A percentile compares a stretch with the other conserved stretches of the same genome.
Evolutionary conservation across 2,113 vertebrate genomes (phyloP).

Genomic region (Cettia cetti): DNA sequence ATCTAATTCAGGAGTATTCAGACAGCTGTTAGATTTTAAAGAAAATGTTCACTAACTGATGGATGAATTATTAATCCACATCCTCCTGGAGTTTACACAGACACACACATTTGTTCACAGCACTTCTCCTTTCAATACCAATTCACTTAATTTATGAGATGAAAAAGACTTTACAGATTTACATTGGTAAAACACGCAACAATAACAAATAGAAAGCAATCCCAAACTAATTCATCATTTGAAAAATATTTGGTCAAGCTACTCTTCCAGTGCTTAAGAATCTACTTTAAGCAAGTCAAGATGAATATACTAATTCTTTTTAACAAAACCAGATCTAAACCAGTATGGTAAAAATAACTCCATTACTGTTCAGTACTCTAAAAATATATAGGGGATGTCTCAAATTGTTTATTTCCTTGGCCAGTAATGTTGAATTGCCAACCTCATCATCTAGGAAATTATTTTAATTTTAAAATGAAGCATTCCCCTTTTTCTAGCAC

Average conservation of each 20-base stretch:
- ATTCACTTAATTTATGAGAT: background rate
- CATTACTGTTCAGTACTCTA: background rate
- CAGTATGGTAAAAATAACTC: background rate
- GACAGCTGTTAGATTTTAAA: constrained; percentile 20
- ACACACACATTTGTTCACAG: background rate
- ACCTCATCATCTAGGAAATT: background rate
- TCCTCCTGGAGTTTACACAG: constrained; percentile 1
- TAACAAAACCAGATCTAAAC: background rate
- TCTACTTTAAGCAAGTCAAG: background rate
- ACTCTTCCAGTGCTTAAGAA: background rate
- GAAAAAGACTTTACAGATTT: background rate
- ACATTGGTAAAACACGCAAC: background rate
- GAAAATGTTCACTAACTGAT: constrained; percentile 26
- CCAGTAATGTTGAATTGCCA: background rate
- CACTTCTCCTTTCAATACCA: background rate
- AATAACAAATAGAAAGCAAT: background rate
- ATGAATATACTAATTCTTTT: background rate
- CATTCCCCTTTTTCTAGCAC: background rate
- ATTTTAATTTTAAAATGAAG: background rate
- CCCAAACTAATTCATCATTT: background rate
- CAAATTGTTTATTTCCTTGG: background rate
- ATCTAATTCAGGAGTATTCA: constrained; percentile 23
- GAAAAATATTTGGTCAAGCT: background rate
- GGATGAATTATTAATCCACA: constrained; percentile 10
- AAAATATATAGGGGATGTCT: background rate